A percentile compares a stretch with the other conserved stretches of the same genome.
Evolutionary conservation across 2,113 vertebrate species (phyloP).

Genomic region (Trichechus manatus): DNA sequence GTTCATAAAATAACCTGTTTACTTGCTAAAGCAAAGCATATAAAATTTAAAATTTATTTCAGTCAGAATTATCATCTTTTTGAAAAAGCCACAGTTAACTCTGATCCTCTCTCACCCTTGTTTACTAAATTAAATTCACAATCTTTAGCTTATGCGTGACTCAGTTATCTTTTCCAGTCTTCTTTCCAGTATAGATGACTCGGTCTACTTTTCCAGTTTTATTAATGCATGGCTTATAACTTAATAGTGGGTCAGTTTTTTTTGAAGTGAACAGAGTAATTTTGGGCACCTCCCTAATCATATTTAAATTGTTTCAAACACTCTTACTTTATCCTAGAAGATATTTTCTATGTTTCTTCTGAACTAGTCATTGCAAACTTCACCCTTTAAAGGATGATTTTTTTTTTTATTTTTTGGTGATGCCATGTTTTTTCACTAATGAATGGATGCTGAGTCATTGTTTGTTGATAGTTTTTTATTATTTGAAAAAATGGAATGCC

Average conservation of each 20-base stretch:
- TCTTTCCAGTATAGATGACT: neutral
- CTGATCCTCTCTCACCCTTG: neutral
- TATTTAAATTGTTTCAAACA: constrained; percentile 1
- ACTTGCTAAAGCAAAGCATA: constrained; percentile 80
- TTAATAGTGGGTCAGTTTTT: neutral
- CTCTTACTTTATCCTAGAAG: neutral
- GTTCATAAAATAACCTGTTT: constrained; percentile 85
- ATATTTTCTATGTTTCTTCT: neutral
- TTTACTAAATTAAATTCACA: constrained; percentile 48
- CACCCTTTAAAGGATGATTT: too few species aligned
- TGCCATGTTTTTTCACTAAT: too few species aligned
- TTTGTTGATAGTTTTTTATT: too few species aligned
- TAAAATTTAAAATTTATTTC: constrained; percentile 85
- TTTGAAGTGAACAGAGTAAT: constrained; percentile 45
- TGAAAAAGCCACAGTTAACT: neutral
- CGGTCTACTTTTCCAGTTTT: neutral
- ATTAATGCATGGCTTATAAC: constrained; percentile 1
- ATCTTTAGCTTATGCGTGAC: constrained; percentile 6
- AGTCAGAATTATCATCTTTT: constrained; percentile 80
- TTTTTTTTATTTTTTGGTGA: too few species aligned
- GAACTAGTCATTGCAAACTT: neutral
- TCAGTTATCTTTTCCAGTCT: neutral
- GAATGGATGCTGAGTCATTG: too few species aligned
- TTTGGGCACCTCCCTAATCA: constrained; percentile 12
- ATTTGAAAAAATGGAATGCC: too few species aligned